Base-by-base conservation (phyloP, 2,888 invertebrate genomes). In the Apotomis capreana region DNA sequence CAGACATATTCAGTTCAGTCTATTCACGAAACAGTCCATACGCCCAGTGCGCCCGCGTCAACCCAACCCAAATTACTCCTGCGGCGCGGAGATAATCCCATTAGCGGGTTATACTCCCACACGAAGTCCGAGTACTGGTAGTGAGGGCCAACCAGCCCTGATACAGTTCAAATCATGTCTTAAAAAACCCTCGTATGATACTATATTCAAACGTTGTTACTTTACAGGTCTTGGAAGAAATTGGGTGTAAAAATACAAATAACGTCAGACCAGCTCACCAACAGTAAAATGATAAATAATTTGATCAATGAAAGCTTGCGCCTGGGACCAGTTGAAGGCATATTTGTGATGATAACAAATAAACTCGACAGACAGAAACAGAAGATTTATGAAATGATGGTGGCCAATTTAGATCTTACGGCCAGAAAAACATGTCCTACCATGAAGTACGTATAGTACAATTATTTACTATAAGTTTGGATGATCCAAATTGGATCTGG, bases 361-460 rank as follows among this genome's bases (percentile, higher is more conserved):
- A 46, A 40, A 37, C 60, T 74, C n/a, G 63, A 69, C 12, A 74
- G 68, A 0, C 60, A 73, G 3, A 68, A 76, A n/a, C 74, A 79
- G 49, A 69, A 73, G 10, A 40, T 52, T 58, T 10, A 59, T 58
- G 8, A 60, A 61, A 57, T 49, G 8, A 12, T 80, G 0, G 70
- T 85, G 3, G 63, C 62, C 57, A 68, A 75, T 46, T 69, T 87
- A 8, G 85, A 86, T 76, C 36, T 67, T 15, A 73, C 70, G 4
- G 77, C 83, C 3, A 82, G 81, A 74, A 81, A 79, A 76, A 37
- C 80, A 3, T 82, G 83, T 62, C 78, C 79, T 3, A 60, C 76
- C 8, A 60, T 87, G 52, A 81, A 78, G 87, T 86, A 77, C 68
- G 78, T 77, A 49, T 36, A 44, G 10, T 54, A 26, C 26, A 26